Evolutionary conservation across 2,113 vertebrate species (phyloP).

Genomic region (Prochilodus magdalenae): DNA sequence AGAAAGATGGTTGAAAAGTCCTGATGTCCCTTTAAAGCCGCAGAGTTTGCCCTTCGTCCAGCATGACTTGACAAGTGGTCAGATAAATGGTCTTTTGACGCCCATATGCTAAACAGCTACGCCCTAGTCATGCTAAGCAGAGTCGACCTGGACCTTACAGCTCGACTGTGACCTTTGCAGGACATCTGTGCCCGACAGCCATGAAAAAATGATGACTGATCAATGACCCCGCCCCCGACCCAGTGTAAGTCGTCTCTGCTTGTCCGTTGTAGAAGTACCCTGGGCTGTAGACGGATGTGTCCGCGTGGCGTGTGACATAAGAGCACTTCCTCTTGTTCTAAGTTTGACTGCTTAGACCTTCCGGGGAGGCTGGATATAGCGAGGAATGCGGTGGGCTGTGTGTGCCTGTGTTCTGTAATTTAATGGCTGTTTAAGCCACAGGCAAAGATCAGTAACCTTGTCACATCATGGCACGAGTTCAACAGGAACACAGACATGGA

Average conservation of each 20-base stretch:
- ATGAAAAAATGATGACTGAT: not conserved
- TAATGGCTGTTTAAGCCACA: constrained; percentile 7
- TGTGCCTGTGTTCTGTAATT: not conserved
- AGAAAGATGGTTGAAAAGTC: no score
- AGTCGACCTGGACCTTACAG: not conserved
- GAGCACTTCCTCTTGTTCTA: not conserved
- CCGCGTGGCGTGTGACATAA: not conserved
- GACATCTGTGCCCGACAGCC: not conserved
- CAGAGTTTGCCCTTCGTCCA: not conserved
- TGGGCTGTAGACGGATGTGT: not conserved
- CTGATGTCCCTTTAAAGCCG: no score
- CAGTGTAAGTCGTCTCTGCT: not conserved
- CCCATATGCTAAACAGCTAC: constrained; percentile 12
- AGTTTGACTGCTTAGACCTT: not conserved
- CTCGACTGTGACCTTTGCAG: not conserved
- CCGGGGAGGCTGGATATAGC: not conserved
- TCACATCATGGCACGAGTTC: not conserved
- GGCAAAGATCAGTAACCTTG: constrained; percentile 8
- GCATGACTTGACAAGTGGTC: not conserved
- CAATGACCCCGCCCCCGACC: constrained; percentile 7
- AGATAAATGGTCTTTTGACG: constrained; percentile 13
- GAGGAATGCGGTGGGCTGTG: not conserved
- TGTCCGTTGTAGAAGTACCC: not conserved
- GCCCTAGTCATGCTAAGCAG: not conserved
- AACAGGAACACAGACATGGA: not conserved